Conservation (phyloP, 2,888 invertebrate genomes). For the Folsomia manolachei region DNA sequence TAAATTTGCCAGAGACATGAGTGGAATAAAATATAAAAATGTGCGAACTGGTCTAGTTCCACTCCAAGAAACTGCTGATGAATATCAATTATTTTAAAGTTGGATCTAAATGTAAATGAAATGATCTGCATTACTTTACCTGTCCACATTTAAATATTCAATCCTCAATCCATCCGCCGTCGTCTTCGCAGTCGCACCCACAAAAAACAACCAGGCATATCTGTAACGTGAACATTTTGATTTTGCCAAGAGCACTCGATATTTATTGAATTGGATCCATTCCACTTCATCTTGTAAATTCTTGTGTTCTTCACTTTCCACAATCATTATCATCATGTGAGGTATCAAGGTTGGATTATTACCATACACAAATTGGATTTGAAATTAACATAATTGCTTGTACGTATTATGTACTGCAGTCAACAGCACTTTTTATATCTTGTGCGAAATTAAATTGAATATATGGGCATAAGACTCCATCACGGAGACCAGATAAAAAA, state of each 20-base stretch:
- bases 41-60: neutral
- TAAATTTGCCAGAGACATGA: neutral
- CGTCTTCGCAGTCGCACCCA: too few relatives aligned
- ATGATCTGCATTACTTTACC: conserved; percentile 22
- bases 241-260: neutral
- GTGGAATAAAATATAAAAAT: neutral
- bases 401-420: too few relatives aligned
- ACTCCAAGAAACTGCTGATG: neutral
- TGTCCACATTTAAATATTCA: conserved; percentile 10
- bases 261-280: neutral
- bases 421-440: too few relatives aligned
- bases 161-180: too few relatives aligned
- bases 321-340: neutral
- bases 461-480: too few relatives aligned
- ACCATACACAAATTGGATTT: conserved; percentile 7
- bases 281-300: neutral
- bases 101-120: conserved; percentile 3
- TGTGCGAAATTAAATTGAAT: too few relatives aligned
- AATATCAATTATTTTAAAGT: neutral
- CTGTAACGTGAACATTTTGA: too few relatives aligned
- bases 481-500: too few relatives aligned
- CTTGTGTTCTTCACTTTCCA: neutral
- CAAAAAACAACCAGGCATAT: too few relatives aligned
- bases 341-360: neutral
- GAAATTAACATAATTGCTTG: too few relatives aligned